Evolutionary conservation across 2,113 vertebrate species (phyloP), one percentile per base, ranked within the genome.

Genomic region (Erinaceus europaeus): DNA sequence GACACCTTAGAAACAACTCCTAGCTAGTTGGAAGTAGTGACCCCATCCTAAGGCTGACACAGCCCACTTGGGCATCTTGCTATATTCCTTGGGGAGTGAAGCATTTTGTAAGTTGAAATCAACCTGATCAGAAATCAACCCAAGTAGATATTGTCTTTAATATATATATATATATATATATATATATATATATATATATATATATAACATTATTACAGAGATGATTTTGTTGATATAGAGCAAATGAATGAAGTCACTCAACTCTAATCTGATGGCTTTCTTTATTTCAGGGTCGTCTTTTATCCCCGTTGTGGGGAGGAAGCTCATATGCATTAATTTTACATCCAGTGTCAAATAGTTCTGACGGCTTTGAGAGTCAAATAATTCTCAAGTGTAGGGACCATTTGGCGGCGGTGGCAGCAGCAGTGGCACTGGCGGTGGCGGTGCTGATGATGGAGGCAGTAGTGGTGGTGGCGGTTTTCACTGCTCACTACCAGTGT

Each of bases 1-100:
- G 93, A 86, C 77, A 68, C 82, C 32, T n/a, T 62, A 78, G 52
- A 69, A 55, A 73, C 76, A 84, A 75, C 86, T 92, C 74, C 36
- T 68, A 75, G 27, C 50, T 72, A 73, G 77, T 29, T 84, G 83
- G 53, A 86, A 20, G 32, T 76, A 25, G 9, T 36, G 9, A 20
- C 46, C 61, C 29, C 0, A 62, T 38, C 48, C 82, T 69, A 53
- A 23, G 46, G 38, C 90, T 44, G 75, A 38, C 25, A 10, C 55
- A 90, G 88, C 34, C 88, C 32, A 80, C 85, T 55, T 50, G 50
- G 77, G 46, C 48, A 20, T 5, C 13, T n/a, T 4, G 5, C 12
- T n/a, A 17, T 7, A 0, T 4, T 71, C 38, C n/a, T 9, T 12
- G 44, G 25, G 74, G 67, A 71, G n/a, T 65, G 52, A 52, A 46